phyloP scores from a whole-genome alignment of 2,888 invertebrate species.

The Thymelicus sylvestris region DNA sequence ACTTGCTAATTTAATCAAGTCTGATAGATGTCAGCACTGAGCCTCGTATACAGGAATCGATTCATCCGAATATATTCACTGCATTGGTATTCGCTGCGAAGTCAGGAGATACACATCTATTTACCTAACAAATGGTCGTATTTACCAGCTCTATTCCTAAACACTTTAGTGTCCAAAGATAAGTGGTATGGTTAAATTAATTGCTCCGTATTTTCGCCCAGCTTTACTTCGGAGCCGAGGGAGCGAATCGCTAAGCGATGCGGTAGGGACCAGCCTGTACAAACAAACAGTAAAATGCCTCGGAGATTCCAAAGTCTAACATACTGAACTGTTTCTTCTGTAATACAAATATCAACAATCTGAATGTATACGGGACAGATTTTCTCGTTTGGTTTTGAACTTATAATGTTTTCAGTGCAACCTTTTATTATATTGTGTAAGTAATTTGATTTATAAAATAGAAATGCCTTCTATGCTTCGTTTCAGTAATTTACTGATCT shows the following conservation, averaged over 20 bases:
- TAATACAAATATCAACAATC: constrained; percentile 14
- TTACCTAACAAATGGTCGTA: constrained; percentile 6
- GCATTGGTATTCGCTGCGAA: background rate
- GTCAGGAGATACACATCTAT: constrained; percentile 12
- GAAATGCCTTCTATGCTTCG: too few relatives aligned
- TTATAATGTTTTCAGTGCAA: background rate
- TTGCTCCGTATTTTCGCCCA: constrained; percentile 40
- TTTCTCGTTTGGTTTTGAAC: background rate
- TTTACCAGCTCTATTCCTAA: constrained; percentile 21
- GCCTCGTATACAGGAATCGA: background rate
- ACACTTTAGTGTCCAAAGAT: constrained; percentile 32
- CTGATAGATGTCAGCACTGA: too few relatives aligned
- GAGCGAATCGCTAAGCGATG: constrained; percentile 49
- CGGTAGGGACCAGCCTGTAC: constrained; percentile 47
- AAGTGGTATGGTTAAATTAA: constrained; percentile 40
- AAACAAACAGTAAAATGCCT: constrained; percentile 39
- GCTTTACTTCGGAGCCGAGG: constrained; percentile 41
- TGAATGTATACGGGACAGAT: background rate
- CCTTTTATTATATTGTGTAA: background rate
- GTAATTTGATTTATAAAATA: too few relatives aligned
- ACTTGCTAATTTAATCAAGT: too few relatives aligned
- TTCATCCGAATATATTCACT: constrained; percentile 1
- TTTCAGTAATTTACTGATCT: too few relatives aligned
- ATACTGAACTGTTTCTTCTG: constrained; percentile 15
- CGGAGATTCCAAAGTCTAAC: constrained; percentile 5